phyloP scores from a whole-genome alignment of 2,797 vertebrate genomes.

The Taenioides sp. region DNA sequence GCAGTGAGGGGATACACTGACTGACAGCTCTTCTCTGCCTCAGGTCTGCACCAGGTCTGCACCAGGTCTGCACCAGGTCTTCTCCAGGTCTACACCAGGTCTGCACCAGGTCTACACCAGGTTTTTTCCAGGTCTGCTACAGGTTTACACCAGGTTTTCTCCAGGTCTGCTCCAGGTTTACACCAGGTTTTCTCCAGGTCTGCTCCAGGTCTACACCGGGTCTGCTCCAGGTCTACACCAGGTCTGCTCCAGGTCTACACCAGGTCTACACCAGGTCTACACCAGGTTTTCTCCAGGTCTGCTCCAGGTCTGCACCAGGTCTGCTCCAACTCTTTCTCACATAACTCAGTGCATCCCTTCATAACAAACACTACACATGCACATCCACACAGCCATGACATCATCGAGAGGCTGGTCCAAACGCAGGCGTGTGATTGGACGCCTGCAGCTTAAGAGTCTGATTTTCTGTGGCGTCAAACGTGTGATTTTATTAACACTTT shows the following conservation, averaged over 20 bases:
- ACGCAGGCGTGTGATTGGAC: slow-evolving; percentile 24
- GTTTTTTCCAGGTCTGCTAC: not conserved
- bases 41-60: not conserved
- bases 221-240: not conserved
- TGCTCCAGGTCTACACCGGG: not conserved
- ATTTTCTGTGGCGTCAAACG: not conserved
- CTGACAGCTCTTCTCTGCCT: not conserved
- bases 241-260: not conserved
- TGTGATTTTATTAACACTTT: not conserved
- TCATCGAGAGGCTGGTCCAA: slow-evolving; percentile 16
- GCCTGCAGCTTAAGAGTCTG: not conserved
- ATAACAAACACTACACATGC: slow-evolving; percentile 1
- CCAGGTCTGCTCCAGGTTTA: too few species aligned
- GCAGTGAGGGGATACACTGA: too few species aligned
- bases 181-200: not conserved
- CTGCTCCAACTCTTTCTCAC: slow-evolving; percentile 7
- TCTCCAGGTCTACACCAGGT: too few species aligned
- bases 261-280: not conserved
- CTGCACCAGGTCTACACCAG: not conserved
- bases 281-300: not conserved
- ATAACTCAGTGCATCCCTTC: slow-evolving; percentile 2
- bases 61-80: not conserved
- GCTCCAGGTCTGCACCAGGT: not conserved
- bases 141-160: too few species aligned
- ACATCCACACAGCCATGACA: not conserved